Evolutionary conservation across 2,797 vertebrate species (phyloP).

Genomic region (Molothrus ater): DNA sequence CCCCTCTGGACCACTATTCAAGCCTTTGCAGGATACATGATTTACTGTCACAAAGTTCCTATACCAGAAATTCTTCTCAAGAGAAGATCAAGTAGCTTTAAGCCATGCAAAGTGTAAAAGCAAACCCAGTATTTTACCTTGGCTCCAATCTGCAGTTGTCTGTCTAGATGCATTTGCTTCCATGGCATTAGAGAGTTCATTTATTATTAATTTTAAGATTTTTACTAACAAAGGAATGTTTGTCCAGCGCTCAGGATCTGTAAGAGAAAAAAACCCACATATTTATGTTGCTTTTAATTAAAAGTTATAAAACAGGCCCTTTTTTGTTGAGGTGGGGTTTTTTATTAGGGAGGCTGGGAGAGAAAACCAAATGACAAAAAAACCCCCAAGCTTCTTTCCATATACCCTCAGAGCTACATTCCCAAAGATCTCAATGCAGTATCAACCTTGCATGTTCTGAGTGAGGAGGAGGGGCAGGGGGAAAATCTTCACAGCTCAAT

Average conservation of each 20-base stretch:
- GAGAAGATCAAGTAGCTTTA: neutral
- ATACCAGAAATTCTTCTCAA: neutral
- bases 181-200: slow-evolving; percentile 93
- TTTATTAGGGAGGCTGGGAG: neutral
- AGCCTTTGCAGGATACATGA: neutral
- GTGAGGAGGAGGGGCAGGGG: neutral
- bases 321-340: neutral
- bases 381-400: neutral
- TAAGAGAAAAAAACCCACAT: neutral
- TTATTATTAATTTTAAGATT: slow-evolving; percentile 96
- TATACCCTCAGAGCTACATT: neutral
- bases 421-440: neutral
- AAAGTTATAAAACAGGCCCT: neutral
- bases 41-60: neutral
- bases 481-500: neutral
- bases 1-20: neutral
- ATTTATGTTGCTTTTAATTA: neutral
- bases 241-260: slow-evolving; percentile 97
- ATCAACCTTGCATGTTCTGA: neutral
- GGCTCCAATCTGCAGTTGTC: slow-evolving; percentile 89
- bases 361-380: neutral
- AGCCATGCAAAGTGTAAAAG: neutral
- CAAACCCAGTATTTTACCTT: slow-evolving; percentile 76
- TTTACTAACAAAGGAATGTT: slow-evolving; percentile 97
- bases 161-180: slow-evolving; percentile 91